Evolutionary conservation across 92 coral and sea anemone species (phyloP).

Genomic region (Palythoa heliodiscus): DNA sequence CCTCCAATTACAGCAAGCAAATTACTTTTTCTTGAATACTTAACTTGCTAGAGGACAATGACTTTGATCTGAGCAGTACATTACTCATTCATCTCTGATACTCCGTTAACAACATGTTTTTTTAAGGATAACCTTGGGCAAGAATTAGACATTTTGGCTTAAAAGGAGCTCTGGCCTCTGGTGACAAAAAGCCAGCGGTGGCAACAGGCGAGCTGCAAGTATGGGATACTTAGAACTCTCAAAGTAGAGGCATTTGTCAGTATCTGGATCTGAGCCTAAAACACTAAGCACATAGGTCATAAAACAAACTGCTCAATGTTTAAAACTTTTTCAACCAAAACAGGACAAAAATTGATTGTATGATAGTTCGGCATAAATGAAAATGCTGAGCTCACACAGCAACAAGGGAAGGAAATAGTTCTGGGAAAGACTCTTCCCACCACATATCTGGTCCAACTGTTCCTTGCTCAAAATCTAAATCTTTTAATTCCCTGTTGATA

Average conservation of each 20-base stretch:
- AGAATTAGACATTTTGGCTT: background rate
- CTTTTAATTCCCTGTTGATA: conserved; percentile 71
- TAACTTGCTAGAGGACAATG: background rate
- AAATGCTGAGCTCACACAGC: conserved; percentile 65
- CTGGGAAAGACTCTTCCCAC: conserved; percentile 98
- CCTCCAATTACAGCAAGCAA: background rate
- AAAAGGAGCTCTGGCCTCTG: background rate
- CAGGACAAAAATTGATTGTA: background rate
- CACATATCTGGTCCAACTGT: conserved; percentile 83
- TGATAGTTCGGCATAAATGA: background rate
- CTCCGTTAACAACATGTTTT: background rate
- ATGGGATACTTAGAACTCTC: background rate
- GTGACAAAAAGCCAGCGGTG: background rate
- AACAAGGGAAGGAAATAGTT: conserved; percentile 88
- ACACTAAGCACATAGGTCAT: conserved; percentile 8
- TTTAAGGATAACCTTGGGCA: background rate
- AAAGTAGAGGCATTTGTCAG: background rate
- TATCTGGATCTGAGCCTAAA: background rate
- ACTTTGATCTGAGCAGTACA: background rate
- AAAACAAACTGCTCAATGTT: conserved; percentile 12
- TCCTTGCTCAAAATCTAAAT: conserved; percentile 76
- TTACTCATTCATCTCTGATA: background rate
- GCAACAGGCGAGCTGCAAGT: background rate
- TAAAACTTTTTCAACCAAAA: conserved; percentile 17
- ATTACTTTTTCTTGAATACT: background rate